Conservation (phyloP, 2,797 vertebrate species). For the Lutjanus campechanus region DNA sequence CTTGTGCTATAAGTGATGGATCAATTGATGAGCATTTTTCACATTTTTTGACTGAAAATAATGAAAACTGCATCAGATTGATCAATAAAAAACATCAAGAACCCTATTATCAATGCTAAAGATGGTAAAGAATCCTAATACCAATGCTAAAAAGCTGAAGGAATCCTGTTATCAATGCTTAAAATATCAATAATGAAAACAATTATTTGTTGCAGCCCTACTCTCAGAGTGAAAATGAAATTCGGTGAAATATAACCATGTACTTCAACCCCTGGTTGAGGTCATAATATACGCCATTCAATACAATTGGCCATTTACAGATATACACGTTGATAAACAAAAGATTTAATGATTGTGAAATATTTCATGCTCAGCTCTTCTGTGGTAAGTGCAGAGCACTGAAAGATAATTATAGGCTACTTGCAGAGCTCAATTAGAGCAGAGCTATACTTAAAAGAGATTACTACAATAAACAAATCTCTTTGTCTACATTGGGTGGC, state of each 20-base stretch:
- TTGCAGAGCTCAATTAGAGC: conserved; percentile 19
- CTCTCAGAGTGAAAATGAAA: neutral
- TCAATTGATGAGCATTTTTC: too few relatives aligned
- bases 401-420: conserved; percentile 20
- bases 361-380: neutral
- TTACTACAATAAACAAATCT: conserved; percentile 35
- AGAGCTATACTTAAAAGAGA: conserved; percentile 20
- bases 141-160: too few relatives aligned
- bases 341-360: neutral
- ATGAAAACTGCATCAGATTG: too few relatives aligned
- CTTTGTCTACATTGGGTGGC: neutral
- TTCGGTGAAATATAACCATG: neutral
- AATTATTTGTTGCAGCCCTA: too few relatives aligned
- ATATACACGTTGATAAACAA: neutral
- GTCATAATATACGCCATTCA: neutral
- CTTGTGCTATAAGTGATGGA: too few relatives aligned
- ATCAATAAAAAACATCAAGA: too few relatives aligned
- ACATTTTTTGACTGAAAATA: too few relatives aligned
- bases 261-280: neutral
- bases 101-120: too few relatives aligned
- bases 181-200: too few relatives aligned
- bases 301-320: too few relatives aligned
- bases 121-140: too few relatives aligned
- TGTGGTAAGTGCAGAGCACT: neutral
- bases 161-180: too few relatives aligned